A percentile compares a stretch with the other conserved stretches of the same genome.
These are phyloP conservation scores for Dasypogon diadema DNA, from an alignment of 2,888 invertebrate genomes.

Conservation along the genomic window DNA sequence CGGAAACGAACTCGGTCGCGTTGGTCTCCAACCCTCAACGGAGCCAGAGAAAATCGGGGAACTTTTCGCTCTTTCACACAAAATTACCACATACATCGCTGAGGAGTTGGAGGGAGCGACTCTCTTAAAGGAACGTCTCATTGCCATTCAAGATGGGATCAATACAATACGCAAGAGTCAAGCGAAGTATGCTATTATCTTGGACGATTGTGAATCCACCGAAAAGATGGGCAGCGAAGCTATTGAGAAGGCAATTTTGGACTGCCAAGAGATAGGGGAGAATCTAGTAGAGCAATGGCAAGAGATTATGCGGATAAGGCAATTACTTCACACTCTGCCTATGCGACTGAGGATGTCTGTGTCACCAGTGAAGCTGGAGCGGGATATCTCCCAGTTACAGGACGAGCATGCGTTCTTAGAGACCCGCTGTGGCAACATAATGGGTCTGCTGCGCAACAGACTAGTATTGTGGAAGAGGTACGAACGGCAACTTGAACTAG, in stretches of 20 bases:
- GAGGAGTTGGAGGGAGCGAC: conserved; percentile 84
- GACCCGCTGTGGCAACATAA: conserved; percentile 77
- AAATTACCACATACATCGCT: conserved; percentile 77
- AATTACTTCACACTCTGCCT: conserved; percentile 82
- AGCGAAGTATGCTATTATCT: conserved; percentile 73
- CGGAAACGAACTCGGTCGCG: conserved; percentile 82
- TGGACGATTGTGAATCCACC: conserved; percentile 81
- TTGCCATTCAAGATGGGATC: conserved; percentile 80
- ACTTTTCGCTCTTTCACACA: conserved; percentile 77
- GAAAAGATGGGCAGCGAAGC: conserved; percentile 81
- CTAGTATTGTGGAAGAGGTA: conserved; percentile 82
- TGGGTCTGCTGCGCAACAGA: conserved; percentile 75
- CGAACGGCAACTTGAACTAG: conserved; percentile 81
- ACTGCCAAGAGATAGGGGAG: conserved; percentile 78
- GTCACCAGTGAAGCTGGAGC: conserved; percentile 81
- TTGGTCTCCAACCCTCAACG: conserved; percentile 78
- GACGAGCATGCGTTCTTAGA: conserved; percentile 81
- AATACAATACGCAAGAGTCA: conserved; percentile 77
- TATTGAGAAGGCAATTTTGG: conserved; percentile 80
- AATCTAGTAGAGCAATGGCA: conserved; percentile 81
- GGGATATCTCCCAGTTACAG: conserved; percentile 80
- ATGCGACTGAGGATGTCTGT: conserved; percentile 81
- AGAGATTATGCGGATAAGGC: conserved; percentile 80
- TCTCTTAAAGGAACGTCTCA: conserved; percentile 80
- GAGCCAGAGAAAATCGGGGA: conserved; percentile 84